Percentiles rank a stretch among this genome's conserved stretches.
phyloP scores from a whole-genome alignment of 2,888 invertebrate species.

The Magallana nippona region DNA sequence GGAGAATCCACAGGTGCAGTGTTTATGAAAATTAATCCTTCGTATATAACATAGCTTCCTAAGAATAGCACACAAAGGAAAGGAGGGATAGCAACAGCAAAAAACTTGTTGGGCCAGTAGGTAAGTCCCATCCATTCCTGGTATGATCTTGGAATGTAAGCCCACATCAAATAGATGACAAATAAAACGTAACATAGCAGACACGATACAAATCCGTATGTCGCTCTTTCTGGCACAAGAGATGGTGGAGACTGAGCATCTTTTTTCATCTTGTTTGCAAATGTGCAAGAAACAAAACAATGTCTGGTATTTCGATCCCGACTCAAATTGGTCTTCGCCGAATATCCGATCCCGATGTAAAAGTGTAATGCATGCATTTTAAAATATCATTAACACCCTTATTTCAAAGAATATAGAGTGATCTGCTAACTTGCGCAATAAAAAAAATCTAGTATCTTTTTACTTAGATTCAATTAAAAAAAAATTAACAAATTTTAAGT shows the following conservation, averaged over 20 bases:
- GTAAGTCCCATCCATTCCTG: conserved; percentile 16
- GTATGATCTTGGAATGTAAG: not conserved
- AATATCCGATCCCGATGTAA: too few species aligned
- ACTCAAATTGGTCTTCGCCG: too few species aligned
- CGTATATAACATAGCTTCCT: not conserved
- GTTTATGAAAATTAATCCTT: not conserved
- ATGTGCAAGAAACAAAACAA: too few species aligned
- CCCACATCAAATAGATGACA: not conserved
- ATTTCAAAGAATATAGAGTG: too few species aligned
- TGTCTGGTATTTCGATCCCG: too few species aligned
- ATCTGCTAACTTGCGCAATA: too few species aligned
- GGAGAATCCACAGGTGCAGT: conserved; percentile 5
- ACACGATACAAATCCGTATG: conserved; percentile 6
- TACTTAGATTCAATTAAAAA: too few species aligned
- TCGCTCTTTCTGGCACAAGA: conserved; percentile 5
- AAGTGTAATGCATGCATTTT: too few species aligned
- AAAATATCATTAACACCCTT: too few species aligned
- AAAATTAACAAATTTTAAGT: too few species aligned
- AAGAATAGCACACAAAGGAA: conserved; percentile 12
- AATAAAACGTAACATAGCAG: conserved; percentile 20
- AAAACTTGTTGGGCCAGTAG: conserved; percentile 18
- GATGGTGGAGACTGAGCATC: not conserved
- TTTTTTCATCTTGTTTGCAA: conserved; percentile 16
- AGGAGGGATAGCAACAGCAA: not conserved
- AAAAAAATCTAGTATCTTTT: too few species aligned